Evolutionary conservation across 2,797 vertebrate species (phyloP), one percentile per base, ranked within the genome.

Genomic region (Malurus splendens): DNA sequence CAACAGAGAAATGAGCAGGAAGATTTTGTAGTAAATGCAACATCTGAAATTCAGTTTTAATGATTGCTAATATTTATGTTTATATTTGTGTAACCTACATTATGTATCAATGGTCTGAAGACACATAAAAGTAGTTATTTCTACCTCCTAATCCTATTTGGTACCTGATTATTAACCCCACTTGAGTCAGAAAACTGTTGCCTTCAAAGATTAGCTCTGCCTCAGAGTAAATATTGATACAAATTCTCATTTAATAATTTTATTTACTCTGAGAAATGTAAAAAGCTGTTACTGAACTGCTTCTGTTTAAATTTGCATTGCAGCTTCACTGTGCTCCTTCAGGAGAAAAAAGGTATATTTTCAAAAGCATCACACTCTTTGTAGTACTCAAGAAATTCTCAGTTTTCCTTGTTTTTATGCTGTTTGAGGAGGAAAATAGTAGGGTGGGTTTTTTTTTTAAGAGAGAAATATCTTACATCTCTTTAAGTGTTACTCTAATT

Each of bases 171-270:
- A 55, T 73, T 79, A 93, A 79, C 14, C 79, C 15, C 56, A 61
- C 33, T 45, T 12, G 27, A 79, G 39, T 79, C 4, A 13, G 61
- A 89, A 85, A 52, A 74, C 44, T 23, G 6, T 52, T 82, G 86
- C 60, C 16, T 47, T 75, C 52, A 66, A 90, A 73, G 47, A 86
- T 62, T 41, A 92, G 30, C 64, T 79, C 33, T 86, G 81, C 39
- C 23, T 76, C 56, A 67, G 50, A 86, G 71, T 83, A 94, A 94
- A 93, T 61, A 89, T 44, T 72, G 83, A 85, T 48, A 70, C 47
- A 47, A 71, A 67, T 64, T 79, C 56, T 75, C 54, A 79, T 78
- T 82, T 92, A 90, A 74, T 80, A 45, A 75, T 76, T 92, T 73
- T 84, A 73, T 84, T 90, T 89, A 86, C 74, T 83, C 41, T 92